A percentile compares a stretch with the other conserved stretches of the same genome.
Conservation (phyloP, 2,888 invertebrate species). For the Melieria picta region DNA sequence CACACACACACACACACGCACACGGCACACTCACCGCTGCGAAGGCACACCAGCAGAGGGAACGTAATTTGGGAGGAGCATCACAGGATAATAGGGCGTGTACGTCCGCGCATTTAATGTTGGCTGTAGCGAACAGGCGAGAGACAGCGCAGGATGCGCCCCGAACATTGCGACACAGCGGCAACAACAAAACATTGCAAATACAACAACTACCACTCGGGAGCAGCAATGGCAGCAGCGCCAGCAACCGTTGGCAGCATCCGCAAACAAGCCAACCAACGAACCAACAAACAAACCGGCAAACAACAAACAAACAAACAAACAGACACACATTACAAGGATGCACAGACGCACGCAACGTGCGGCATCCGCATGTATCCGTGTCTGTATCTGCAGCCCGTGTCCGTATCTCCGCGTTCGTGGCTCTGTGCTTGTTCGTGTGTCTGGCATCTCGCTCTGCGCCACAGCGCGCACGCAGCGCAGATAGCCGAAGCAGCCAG, state of each 20-base stretch:
- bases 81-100: conserved; percentile 63
- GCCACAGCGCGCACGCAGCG: conserved; percentile 3
- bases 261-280: conserved; percentile 21
- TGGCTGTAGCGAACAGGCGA: conserved; percentile 10
- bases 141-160: conserved; percentile 41
- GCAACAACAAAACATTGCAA: conserved; percentile 15
- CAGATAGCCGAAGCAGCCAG: conserved; percentile 7
- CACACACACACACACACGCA: conserved; percentile 21
- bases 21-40: conserved; percentile 25
- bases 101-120: conserved; percentile 62
- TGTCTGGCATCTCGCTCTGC: conserved; percentile 46
- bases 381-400: conserved; percentile 39
- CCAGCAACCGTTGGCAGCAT: conserved; percentile 19
- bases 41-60: conserved; percentile 6
- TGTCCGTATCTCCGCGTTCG: conserved; percentile 17
- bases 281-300: conserved; percentile 10
- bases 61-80: conserved; percentile 54
- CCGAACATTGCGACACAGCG: conserved; percentile 40
- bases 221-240: background rate
- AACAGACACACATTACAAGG: conserved; percentile 27
- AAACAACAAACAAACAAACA: conserved; percentile 4
- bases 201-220: background rate
- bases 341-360: conserved; percentile 14
- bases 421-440: conserved; percentile 32
- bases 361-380: conserved; percentile 39